Base-by-base conservation (phyloP, 37 sponge, comb jelly and placozoan genomes). In the Tethya wilhelma region DNA sequence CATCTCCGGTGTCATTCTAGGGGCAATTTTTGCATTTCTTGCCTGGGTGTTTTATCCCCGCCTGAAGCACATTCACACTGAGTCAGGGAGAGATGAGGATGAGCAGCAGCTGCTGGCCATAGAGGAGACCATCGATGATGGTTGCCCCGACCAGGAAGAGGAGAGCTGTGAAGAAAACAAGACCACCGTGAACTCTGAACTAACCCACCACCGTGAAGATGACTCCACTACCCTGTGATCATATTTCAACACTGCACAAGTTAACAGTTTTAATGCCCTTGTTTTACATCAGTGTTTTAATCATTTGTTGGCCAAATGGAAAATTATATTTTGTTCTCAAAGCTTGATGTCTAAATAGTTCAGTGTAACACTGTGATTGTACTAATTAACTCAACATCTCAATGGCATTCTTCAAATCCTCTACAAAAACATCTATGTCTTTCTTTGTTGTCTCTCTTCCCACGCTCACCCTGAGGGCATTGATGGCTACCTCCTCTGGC, bases 391-490 rank as follows among this genome's bases (percentile, higher is more conserved):
- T 25, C 0, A 78, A 67, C 11, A 2, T 46, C 3, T 49, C 26
- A 19, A 78, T 55, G 2, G 67, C 79, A 28, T 78, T 64, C 44
- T 45, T 78, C 34, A 78, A 67, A 40, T 93, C 93, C 5, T 42
- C 30, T 1, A 93, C 46, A 68, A 84, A 87, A 2, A 71, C 19
- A 43, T 84, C 82, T 73, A 93, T 83, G 46, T 93, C 93, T 14
- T 41, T 56, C 26, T 49, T 84, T 26, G 74, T 71, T 28, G 93
- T 93, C 28, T 84, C 67, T 23, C 89, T 68, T 5, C 93, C 93
- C 20, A 88, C 65, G 1, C 86, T 86, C 25, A 93, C 37, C 34
- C 93, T 59, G 31, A 93, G 56, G 2, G 93, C 81, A 63, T 84
- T 84, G 33, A 28, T 19, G 7, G 89, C 93, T 14, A 88, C 57